Base-by-base conservation (phyloP, 2,113 vertebrate species). In the Sceloporus tristichus region DNA sequence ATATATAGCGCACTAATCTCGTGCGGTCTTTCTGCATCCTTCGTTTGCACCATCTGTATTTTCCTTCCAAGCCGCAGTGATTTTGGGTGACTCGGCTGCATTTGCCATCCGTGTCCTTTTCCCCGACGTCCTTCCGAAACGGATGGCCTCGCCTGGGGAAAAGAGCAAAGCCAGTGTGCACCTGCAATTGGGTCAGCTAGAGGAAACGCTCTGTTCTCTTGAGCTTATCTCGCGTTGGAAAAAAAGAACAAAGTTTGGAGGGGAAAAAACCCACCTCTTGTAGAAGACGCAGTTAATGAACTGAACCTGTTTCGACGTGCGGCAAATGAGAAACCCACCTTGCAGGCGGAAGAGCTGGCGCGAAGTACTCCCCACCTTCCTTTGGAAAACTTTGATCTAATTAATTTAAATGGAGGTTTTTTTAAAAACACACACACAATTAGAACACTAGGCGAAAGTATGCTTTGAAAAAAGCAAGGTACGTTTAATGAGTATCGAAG, bases 371-470 rank as follows among this genome's bases (percentile, higher is more conserved):
- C 53, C 0, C 74, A 2, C 56, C 56, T 90, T 94, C 34, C 79
- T 27, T 9, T 7, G 38, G 70, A 88, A 85, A 95, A 93, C 91
- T 92, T 93, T 42, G 77, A 92, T 92, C 84, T 82, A 90, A 89
- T 91, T 92, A 92, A 90, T 82, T 79, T 80, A 90, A 94, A 95
- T 92, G 84, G 90, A 89, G 27, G 83, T 87, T 91, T 93, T 54
- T 21, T 11, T n/a, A 88, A 74, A 93, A 92, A 93, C 48, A 88
- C 92, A 91, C 74, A 89, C 9, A 85, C 16, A 0, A 65, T 66
- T 76, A 77, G 42, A 81, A 86, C 87, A 59, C 3, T 83, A 85
- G 91, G 87, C 90, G 87, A 85, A 48, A 8, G 10, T 42, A 75
- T 87, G 40, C 82, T 89, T 81, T 77, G 21, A 88, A 86, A 90